phyloP scores from a whole-genome alignment of 2,797 vertebrate genomes.

The Poecile montanus region DNA sequence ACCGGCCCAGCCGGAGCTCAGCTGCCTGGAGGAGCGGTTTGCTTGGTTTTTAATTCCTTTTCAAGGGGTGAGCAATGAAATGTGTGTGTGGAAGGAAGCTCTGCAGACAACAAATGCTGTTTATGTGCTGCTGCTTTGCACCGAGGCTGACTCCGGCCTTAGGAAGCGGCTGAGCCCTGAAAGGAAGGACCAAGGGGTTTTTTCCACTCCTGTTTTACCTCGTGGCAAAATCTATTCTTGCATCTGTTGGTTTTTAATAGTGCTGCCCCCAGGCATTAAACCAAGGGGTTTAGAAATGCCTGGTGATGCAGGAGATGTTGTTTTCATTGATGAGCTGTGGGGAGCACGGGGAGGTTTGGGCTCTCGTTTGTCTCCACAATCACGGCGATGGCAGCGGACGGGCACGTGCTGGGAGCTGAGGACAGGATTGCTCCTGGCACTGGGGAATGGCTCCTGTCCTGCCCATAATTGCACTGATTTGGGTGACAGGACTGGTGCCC shows the following conservation, averaged over 20 bases:
- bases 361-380: not conserved
- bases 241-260: not conserved
- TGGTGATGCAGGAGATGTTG: not conserved
- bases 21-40: not conserved
- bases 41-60: not conserved
- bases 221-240: not conserved
- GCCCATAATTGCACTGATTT: not conserved
- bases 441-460: not conserved
- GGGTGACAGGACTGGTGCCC: not conserved
- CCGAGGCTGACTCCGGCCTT: fast-evolving
- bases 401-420: not conserved
- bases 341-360: no score
- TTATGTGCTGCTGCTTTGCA: not conserved
- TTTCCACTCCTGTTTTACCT: not conserved
- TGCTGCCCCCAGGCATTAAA: not conserved
- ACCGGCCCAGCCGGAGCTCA: not conserved
- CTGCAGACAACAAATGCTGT: not conserved
- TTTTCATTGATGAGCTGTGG: not conserved
- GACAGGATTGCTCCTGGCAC: not conserved
- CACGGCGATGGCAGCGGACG: not conserved
- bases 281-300: not conserved
- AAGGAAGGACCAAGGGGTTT: not conserved
- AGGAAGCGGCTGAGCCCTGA: not conserved
- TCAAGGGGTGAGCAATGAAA: not conserved
- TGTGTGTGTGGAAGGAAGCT: not conserved